Base-by-base conservation (phyloP, 2,113 vertebrate genomes). In the Tychaedon coryphoeus region DNA sequence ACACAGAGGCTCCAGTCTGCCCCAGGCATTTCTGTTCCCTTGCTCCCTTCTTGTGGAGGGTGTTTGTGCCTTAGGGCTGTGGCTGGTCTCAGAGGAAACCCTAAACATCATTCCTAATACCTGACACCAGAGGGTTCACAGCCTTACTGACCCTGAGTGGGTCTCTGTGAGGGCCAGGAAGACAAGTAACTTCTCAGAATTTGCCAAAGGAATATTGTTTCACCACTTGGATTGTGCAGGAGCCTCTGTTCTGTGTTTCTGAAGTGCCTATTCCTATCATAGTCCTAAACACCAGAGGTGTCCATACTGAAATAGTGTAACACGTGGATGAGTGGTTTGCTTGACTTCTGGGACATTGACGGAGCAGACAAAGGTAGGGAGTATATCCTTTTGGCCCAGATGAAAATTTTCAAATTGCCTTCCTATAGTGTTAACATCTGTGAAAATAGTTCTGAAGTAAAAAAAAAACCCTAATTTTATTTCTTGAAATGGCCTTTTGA, bases 141-240 rank as follows among this genome's bases (percentile, higher is more conserved):
- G 13, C 28, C n/a, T 43, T 36, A 7, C 47, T 8, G 24, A n/a
- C 42, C 19, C 29, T 0, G 1, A 13, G 9, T 18, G 19, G 17
- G 5, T 45, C 43, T 43, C 2, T 47, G 19, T 0, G 0, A 15
- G 54, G 54, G 31, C 40, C 3, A 2, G 53, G 54, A 58, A 14
- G 24, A 20, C 0, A 3, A 5, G 2, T 34, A 36, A 10, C 29
- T 81, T 36, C 54, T 62, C 9, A 3, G 53, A 14, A 26, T 24
- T 36, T 72, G 76, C 51, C 17, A 7, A 13, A 74, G 8, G 15
- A 80, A 29, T 45, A 18, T 26, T 1, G 2, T 58, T 18, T 66
- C 38, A 11, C 23, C 38, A 17, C 31, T 10, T 2, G 1, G 12
- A 40, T 14, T 43, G 26, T 51, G 17, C 36, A 66, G 60, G 24